A percentile compares a stretch with the other conserved stretches of the same genome.
phyloP scores from a whole-genome alignment of 2,113 vertebrate genomes.

The Leptobrachium ailaonicum region DNA sequence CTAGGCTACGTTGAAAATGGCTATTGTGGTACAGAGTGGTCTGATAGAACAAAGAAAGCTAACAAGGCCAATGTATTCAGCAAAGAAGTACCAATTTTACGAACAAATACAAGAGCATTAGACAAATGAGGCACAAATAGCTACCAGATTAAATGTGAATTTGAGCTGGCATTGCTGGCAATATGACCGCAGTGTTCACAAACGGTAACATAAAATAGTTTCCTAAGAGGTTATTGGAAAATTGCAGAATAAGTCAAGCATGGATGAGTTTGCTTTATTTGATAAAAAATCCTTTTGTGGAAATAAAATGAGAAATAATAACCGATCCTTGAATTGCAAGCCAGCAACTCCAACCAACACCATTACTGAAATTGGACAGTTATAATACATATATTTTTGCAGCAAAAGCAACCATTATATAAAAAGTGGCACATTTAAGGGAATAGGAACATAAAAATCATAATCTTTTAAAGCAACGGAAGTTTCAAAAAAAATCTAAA shows the following conservation, averaged over 20 bases:
- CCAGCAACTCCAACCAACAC: not conserved
- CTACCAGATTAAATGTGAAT: not conserved
- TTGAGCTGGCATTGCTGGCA: not conserved
- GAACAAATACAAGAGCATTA: not conserved
- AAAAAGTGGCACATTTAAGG: too few species aligned
- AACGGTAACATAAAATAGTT: not conserved
- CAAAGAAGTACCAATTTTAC: not conserved
- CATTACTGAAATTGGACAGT: too few species aligned
- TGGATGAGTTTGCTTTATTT: conserved; percentile 2
- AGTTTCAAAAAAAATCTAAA: too few species aligned
- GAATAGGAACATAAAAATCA: too few species aligned
- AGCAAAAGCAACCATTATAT: too few species aligned
- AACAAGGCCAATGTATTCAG: not conserved
- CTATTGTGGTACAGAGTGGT: not conserved
- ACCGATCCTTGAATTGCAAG: not conserved
- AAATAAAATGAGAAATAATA: not conserved
- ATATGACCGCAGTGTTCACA: not conserved
- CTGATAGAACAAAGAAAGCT: not conserved
- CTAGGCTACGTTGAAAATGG: not conserved
- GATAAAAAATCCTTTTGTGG: not conserved
- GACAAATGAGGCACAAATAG: not conserved
- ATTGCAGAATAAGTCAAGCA: conserved; percentile 15
- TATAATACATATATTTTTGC: too few species aligned
- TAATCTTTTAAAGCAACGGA: too few species aligned
- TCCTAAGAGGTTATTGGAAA: not conserved